Evolutionary conservation across 2,888 invertebrate genomes (phyloP), one percentile per base, ranked within the genome.

Genomic region (Himalopsyche tibetana): DNA sequence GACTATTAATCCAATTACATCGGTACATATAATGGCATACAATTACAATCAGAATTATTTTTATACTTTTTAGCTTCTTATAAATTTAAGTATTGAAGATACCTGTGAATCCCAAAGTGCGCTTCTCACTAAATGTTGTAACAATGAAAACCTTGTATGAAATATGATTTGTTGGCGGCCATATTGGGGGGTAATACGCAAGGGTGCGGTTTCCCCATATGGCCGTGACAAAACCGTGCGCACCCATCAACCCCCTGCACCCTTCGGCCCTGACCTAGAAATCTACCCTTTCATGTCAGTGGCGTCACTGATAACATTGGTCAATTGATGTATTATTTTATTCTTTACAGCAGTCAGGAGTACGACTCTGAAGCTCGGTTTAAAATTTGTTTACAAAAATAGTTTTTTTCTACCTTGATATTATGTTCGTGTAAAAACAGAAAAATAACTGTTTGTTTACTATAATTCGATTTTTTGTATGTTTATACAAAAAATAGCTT

Each of bases 121-220:
- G 88, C 85, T 87, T 83, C 86, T 83, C 84, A 87, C 86, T 87
- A 87, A 87, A 86, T 85, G 86, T 85, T 86, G 82, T 80, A 88
- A 87, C 87, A 88, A 88, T 88, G 86, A 85, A 85, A 85, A 85
- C 74, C 88, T 88, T 85, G 87, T 88, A 88, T 92, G 91, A 92
- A 93, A 92, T 92, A 92, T 93, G 92, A 93, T 93, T 93, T 92
- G 91, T 91, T 91, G 90, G 91, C 91, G 90, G 93, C 93, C 93
- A 93, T 93, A 90, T 92, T 93, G 82, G 88, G 86, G 88, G 86
- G 87, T 88, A 87, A 87, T 88, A 85, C 88, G 88, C 87, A 84
- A 82, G 87, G 87, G 87, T 88, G 88, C 88, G 88, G 88, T 88
- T 87, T 86, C 87, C 87, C 86, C 88, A 86, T 84, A 87, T 86